phyloP scores from a whole-genome alignment of 2,113 vertebrate species.

The Chunga burmeisteri region DNA sequence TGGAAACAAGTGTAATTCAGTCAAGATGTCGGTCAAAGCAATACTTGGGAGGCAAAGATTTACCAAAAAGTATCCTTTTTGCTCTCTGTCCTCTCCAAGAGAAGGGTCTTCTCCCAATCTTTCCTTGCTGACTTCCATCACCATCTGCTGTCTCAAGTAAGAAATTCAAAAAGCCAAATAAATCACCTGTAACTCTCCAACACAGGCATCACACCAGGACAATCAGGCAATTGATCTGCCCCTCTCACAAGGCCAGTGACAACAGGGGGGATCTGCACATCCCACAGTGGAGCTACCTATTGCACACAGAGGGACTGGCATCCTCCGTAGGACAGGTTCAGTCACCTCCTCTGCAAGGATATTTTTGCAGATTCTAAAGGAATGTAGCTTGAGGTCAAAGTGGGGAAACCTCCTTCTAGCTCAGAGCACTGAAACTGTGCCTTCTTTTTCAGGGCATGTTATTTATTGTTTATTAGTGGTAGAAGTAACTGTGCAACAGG shows the following conservation, averaged over 20 bases:
- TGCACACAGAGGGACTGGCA: not conserved
- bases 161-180: not conserved
- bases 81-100: not conserved
- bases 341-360: not conserved
- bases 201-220: not conserved
- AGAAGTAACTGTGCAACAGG: not conserved
- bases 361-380: not conserved
- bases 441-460: not conserved
- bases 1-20: conserved; percentile 55
- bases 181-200: not conserved
- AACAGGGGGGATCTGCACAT: not conserved
- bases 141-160: not conserved
- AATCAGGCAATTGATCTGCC: not conserved
- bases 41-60: not conserved
- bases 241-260: not conserved
- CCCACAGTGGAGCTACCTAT: not conserved
- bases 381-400: not conserved
- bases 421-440: not conserved
- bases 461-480: not conserved
- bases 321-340: not conserved
- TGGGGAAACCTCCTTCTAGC: not conserved
- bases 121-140: not conserved
- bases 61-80: not conserved
- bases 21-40: conserved; percentile 49
- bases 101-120: not conserved